Conservation (phyloP, 2,797 vertebrate genomes). For the Hephaestus fuliginosus region DNA sequence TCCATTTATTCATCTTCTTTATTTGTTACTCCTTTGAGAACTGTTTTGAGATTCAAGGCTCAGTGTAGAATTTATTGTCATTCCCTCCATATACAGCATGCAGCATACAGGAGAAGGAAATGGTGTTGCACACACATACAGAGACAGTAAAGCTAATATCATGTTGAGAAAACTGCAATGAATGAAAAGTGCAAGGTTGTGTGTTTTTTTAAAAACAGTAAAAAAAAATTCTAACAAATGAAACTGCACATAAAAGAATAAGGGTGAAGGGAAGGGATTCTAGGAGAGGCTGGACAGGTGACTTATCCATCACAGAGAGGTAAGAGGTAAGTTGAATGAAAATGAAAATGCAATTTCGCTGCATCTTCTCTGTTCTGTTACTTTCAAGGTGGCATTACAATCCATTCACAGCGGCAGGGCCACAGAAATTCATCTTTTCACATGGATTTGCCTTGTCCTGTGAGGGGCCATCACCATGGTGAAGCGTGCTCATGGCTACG, state of each 20-base stretch:
- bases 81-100: background rate
- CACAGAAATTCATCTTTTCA: slow-evolving; percentile 37
- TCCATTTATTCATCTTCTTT: slow-evolving; percentile 8
- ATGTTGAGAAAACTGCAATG: background rate
- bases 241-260: background rate
- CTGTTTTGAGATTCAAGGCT: background rate
- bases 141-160: background rate
- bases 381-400: background rate
- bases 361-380: slow-evolving; percentile 8
- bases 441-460: slow-evolving; percentile 23
- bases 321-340: background rate
- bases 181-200: background rate
- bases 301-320: background rate
- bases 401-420: slow-evolving; percentile 24
- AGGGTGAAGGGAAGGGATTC: background rate
- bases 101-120: background rate
- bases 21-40: background rate
- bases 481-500: slow-evolving; percentile 24
- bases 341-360: background rate
- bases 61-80: background rate
- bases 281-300: background rate
- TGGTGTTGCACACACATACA: background rate
- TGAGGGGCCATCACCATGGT: slow-evolving; percentile 52
- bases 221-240: no score
- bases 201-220: background rate